Conservation (phyloP, 2,888 invertebrate species). For the Lasioglossum morio region DNA sequence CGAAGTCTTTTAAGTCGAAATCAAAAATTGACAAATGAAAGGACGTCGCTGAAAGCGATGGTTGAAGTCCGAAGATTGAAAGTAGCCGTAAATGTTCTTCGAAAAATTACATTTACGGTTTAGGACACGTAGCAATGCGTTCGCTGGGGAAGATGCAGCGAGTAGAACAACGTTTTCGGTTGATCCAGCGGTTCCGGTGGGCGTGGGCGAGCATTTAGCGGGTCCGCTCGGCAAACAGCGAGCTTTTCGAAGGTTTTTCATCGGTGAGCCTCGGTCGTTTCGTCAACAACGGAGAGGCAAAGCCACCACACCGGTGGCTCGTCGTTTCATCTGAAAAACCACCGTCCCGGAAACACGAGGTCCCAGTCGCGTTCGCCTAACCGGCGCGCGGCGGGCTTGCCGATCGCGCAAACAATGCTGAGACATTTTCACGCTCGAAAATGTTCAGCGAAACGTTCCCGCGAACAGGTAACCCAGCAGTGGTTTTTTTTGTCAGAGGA, state of each 20-base stretch:
- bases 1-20: no score
- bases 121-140: not conserved
- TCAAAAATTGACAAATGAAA: not conserved
- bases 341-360: not conserved
- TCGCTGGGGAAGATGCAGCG: not conserved
- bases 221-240: not conserved
- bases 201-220: not conserved
- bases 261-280: not conserved
- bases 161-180: not conserved
- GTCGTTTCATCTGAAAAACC: conserved; percentile 8
- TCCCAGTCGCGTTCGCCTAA: not conserved
- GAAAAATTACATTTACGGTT: not conserved
- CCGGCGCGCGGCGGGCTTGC: not conserved
- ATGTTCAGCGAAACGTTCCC: not conserved
- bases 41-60: not conserved
- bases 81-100: not conserved
- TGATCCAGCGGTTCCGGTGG: not conserved
- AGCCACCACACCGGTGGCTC: not conserved
- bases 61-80: not conserved
- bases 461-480: not conserved
- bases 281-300: not conserved
- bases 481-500: not conserved
- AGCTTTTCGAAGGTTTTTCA: not conserved
- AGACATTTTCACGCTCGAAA: not conserved
- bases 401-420: conserved; percentile 9